Conservation (phyloP, 2,888 invertebrate species). For the Hermaeophaga mercurialis region DNA sequence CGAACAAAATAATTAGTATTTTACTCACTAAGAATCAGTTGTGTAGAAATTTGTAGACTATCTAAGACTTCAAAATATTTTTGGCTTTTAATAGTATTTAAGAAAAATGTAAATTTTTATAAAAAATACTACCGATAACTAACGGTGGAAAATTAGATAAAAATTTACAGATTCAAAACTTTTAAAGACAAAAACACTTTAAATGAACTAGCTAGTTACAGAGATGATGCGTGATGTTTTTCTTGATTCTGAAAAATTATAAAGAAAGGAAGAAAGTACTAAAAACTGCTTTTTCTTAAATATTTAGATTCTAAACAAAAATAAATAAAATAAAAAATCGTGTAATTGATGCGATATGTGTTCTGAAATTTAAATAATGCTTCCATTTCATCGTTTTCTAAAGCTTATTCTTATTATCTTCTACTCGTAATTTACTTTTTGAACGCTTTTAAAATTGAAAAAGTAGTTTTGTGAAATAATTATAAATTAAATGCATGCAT, state of each 20-base stretch:
- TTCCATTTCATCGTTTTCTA: no score
- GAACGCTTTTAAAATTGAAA: no score
- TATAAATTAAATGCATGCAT: no score
- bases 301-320: no score
- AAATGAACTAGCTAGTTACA: slow-evolving; percentile 1
- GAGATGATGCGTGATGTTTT: not conserved
- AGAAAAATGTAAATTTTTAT: not conserved
- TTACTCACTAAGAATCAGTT: not conserved
- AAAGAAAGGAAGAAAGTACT: no score
- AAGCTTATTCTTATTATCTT: no score
- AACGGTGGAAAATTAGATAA: not conserved
- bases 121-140: not conserved
- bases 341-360: no score
- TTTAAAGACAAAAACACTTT: not conserved
- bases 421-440: no score
- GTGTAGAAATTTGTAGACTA: slow-evolving; percentile 1
- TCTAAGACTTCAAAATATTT: not conserved
- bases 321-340: not conserved
- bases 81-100: not conserved
- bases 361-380: no score
- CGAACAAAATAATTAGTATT: not conserved
- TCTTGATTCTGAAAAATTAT: not conserved
- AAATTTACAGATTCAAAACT: not conserved
- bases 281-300: no score
- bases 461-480: no score